These are phyloP conservation scores for Brachycybe producta DNA, from an alignment of 2,888 invertebrate species.

Conservation along the genomic window DNA sequence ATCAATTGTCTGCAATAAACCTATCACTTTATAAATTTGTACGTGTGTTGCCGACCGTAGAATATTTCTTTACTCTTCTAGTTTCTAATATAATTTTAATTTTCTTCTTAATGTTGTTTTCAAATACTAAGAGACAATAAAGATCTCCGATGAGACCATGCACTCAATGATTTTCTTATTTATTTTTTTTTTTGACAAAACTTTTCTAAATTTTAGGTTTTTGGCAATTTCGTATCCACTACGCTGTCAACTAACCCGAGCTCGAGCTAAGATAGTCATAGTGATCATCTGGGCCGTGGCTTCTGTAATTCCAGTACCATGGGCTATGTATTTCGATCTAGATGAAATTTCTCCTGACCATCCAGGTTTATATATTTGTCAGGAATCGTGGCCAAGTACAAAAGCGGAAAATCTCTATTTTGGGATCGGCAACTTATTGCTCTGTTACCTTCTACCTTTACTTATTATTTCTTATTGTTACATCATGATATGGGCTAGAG, in stretches of 20 bases:
- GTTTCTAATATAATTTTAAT: too few species aligned
- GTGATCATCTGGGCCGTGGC: slow-evolving; percentile 81
- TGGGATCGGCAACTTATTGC: slow-evolving; percentile 71
- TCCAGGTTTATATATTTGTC: slow-evolving; percentile 17
- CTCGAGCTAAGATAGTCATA: slow-evolving; percentile 74
- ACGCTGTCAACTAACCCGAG: slow-evolving; percentile 77
- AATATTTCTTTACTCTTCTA: too few species aligned
- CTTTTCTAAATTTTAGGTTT: slow-evolving; percentile 47
- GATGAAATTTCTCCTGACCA: slow-evolving; percentile 7
- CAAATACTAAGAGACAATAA: too few species aligned
- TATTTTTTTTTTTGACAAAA: neutral
- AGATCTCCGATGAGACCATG: too few species aligned
- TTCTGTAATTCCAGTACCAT: slow-evolving; percentile 69
- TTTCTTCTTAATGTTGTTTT: too few species aligned
- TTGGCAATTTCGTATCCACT: slow-evolving; percentile 91
- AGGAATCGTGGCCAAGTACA: slow-evolving; percentile 57
- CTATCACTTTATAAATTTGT: too few species aligned
- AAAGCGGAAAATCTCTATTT: slow-evolving; percentile 73
- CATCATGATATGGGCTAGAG: slow-evolving; percentile 79
- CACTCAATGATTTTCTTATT: neutral
- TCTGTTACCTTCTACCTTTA: slow-evolving; percentile 84
- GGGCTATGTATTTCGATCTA: slow-evolving; percentile 74
- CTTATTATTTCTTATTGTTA: slow-evolving; percentile 82
- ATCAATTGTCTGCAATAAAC: too few species aligned
- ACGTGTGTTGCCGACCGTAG: too few species aligned